Evolutionary conservation across 1,140 invertebrate species (phyloP).

Genomic region (Drosophila chauvacae): DNA sequence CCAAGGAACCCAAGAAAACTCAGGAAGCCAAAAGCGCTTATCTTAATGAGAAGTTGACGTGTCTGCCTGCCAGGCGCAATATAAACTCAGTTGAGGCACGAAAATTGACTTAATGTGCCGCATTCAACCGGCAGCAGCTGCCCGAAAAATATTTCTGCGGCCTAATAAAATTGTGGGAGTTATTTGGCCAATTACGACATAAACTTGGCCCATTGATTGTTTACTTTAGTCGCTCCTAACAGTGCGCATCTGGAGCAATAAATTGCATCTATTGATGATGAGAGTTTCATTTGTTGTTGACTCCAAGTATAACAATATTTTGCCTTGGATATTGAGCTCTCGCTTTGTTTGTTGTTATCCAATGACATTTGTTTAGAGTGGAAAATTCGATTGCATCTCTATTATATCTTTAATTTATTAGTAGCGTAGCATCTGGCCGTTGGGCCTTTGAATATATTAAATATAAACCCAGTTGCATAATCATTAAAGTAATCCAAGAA

Average conservation of each 20-base stretch:
- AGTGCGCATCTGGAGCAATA: constrained; percentile 19
- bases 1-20: constrained; percentile 9
- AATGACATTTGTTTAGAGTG: constrained; percentile 44
- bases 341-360: constrained; percentile 24
- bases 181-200: constrained; percentile 71
- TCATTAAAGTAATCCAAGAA: background rate
- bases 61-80: constrained; percentile 72
- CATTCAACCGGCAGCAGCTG: constrained; percentile 44
- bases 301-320: constrained; percentile 18
- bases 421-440: background rate
- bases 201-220: constrained; percentile 49
- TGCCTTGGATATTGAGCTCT: background rate
- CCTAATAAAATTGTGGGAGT: constrained; percentile 71
- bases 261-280: constrained; percentile 36
- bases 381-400: constrained; percentile 16
- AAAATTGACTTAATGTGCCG: constrained; percentile 41
- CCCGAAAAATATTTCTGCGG: constrained; percentile 53
- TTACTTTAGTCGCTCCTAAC: constrained; percentile 22
- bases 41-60: constrained; percentile 81
- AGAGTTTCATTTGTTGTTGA: constrained; percentile 35
- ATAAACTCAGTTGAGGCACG: constrained; percentile 29
- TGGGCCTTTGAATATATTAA: constrained; percentile 2
- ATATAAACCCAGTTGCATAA: background rate
- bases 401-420: constrained; percentile 22
- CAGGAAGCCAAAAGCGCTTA: constrained; percentile 56